Base-by-base conservation (phyloP, 2,797 vertebrate species). In the Syngnathus acus region DNA sequence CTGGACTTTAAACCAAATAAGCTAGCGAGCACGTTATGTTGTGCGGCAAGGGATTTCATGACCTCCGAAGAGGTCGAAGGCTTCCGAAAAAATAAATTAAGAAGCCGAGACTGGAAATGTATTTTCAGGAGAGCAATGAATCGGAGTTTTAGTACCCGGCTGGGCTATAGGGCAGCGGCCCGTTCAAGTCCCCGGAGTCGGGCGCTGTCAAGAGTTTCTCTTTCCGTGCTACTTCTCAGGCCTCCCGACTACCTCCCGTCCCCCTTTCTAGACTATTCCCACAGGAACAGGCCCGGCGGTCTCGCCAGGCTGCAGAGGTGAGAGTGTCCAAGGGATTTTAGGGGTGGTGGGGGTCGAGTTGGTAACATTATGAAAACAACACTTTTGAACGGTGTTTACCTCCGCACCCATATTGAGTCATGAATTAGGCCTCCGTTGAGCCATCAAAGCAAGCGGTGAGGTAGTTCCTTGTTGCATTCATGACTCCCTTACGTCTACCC, bases 381-480 rank as follows among this genome's bases (percentile, higher is more conserved):
- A 76, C 72, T 69, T 65, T 71, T 73, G 74, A 82, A 76, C 67
- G 54, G 65, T 81, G 76, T 86, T 83, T 81, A 76, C 74, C 72
- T 72, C 71, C 37, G 48, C 75, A 74, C 68, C 58, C 23, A 60
- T 69, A 79, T 77, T 72, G 71, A 75, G 68, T 82, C 77, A 73
- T 66, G 76, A 79, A 80, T 42, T 69, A 78, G 80, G 74, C 75
- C 81, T 77, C 80, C 68, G 67, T 72, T 62, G 66, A 80, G 71
- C 73, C 26, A 68, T 83, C 84, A 82, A 73, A 76, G 63, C 72
- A 72, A 66, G 71, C 9, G 66, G 79, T 82, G 72, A 82, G 79
- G 81, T 82, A 69, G 78, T 55, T 83, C 85, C 73, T 84, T 73
- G 72, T 73, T 85, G 78, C 83, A 84, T 88, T 88, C 74, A 85